A percentile compares a stretch with the other conserved stretches of the same genome.
Conservation (phyloP, 2,888 invertebrate genomes). For the Drosophila anomalata region DNA sequence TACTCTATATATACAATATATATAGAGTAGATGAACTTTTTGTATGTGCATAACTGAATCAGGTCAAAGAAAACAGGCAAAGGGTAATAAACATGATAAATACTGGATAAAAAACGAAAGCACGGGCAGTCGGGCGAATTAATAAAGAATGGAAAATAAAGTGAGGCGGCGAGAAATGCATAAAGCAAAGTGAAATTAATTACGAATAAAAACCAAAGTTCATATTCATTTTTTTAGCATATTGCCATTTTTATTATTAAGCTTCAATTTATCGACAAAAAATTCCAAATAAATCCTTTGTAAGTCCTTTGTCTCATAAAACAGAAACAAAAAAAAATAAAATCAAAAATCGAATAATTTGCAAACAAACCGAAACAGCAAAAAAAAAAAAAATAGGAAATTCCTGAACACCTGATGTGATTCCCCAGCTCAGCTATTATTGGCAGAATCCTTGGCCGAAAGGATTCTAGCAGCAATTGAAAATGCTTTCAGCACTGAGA, state of each 20-base stretch:
- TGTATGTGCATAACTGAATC: slow-evolving; percentile 17
- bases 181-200: slow-evolving; percentile 6
- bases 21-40: slow-evolving; percentile 1
- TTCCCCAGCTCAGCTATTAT: neutral
- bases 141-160: slow-evolving; percentile 14
- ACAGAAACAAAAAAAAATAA: neutral
- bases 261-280: neutral
- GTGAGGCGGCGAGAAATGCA: neutral
- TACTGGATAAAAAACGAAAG: slow-evolving; percentile 14
- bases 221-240: neutral
- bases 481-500: neutral
- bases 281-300: neutral
- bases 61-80: slow-evolving; percentile 41
- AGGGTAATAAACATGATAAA: slow-evolving; percentile 46
- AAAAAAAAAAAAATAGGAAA: neutral
- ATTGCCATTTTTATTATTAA: neutral
- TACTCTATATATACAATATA: neutral
- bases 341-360: neutral
- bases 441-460: neutral
- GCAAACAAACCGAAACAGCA: neutral
- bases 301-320: neutral
- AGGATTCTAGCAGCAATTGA: slow-evolving; percentile 1
- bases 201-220: neutral
- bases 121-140: slow-evolving; percentile 21
- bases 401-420: neutral